Evolutionary conservation across 2,888 invertebrate genomes (phyloP), one percentile per base, ranked within the genome.

Genomic region (Tenthredo scrophulariae): DNA sequence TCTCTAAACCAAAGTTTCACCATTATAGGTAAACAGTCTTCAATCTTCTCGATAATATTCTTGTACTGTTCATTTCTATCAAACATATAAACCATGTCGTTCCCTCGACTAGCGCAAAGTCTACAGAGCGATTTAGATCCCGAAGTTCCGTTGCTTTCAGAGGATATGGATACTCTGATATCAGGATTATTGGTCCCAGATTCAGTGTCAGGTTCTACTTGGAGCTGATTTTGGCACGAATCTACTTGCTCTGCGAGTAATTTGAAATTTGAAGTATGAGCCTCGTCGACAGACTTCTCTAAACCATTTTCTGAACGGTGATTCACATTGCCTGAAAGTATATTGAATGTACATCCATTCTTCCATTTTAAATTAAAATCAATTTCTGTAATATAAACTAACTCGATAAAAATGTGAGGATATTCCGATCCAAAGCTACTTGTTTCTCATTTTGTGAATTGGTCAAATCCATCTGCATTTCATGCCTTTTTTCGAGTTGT

Each of bases 71-170:
- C 40, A 1, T 40, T 40, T 9, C 40, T n/a, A 2, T n/a, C 72
- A 13, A 72, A 72, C 13, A 72, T 72, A 37, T 72, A n/a, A 72
- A 72, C 40, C 72, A 72, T 72, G 3, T 37, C 37, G 22, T 72
- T 72, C 0, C 26, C 15, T 72, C 22, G 72, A 40, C 9, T 40
- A 1, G 72, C 72, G 72, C 72, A 72, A 40, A 87, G 86, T 83
- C 87, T 85, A 79, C 87, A 87, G 13, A 84, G 65, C 10, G 72
- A 50, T 50, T 50, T 18, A 13, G 18, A 26, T 5, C 33, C 26
- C 0, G 29, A 72, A 22, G 3, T 29, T 29, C 29, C 65, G 3
- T 67, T 15, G 15, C 10, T 67, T 10, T 67, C 33, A 9, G 65
- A 67, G 1, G 65, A 67, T 67, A 67, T 67, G 29, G 72, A 37